Evolutionary conservation across 1,140 invertebrate species (phyloP).

Genomic region (Pararge aegeria): DNA sequence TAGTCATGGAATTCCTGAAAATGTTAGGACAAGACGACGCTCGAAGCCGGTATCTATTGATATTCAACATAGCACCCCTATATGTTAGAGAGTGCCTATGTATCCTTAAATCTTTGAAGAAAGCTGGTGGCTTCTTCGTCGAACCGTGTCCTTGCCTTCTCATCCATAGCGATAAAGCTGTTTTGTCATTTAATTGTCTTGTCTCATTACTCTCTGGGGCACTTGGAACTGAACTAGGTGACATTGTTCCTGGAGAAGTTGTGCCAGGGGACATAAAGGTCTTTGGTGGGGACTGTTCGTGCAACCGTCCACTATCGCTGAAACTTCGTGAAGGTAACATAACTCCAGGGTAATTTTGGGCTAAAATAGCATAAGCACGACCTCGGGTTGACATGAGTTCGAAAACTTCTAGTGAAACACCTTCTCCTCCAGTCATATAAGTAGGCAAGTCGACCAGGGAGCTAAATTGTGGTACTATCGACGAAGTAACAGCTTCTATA

Average conservation of each 20-base stretch:
- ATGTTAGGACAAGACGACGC: conserved; percentile 94
- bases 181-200: conserved; percentile 60
- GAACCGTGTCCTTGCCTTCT: conserved; percentile 72
- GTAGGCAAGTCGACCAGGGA: conserved; percentile 91
- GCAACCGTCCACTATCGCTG: conserved; percentile 84
- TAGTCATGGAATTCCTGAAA: conserved; percentile 92
- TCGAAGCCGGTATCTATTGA: conserved; percentile 88
- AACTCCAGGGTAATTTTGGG: conserved; percentile 87
- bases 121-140: conserved; percentile 81
- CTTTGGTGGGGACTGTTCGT: conserved; percentile 69
- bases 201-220: conserved; percentile 37
- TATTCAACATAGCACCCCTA: conserved; percentile 92
- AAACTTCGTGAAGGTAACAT: conserved; percentile 86
- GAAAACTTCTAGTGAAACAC: conserved; percentile 86
- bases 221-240: conserved; percentile 43
- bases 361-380: conserved; percentile 85
- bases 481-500: conserved; percentile 57
- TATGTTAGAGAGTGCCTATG: conserved; percentile 90
- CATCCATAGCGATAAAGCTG: conserved; percentile 81
- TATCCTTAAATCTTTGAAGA: conserved; percentile 85
- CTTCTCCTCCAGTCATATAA: conserved; percentile 88
- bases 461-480: conserved; percentile 82
- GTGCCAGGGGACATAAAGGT: conserved; percentile 53
- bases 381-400: conserved; percentile 86
- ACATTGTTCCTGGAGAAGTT: conserved; percentile 44